Conservation (phyloP, 2,888 invertebrate genomes). For the Dynastes tityus region DNA sequence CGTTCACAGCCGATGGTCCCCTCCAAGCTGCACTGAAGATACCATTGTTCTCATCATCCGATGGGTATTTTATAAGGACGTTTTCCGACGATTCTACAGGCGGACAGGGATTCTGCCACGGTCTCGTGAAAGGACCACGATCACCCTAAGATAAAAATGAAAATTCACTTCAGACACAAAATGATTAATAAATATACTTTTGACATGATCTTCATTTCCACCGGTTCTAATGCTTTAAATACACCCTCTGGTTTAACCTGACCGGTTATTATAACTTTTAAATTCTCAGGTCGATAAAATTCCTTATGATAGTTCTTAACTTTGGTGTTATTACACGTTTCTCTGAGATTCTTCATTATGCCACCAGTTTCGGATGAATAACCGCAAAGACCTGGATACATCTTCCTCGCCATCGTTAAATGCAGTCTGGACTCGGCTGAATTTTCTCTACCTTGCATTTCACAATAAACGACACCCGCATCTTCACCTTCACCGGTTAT, state of each 20-base stretch:
- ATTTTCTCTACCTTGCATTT: constrained; percentile 92
- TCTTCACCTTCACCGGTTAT: constrained; percentile 90
- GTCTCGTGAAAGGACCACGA: constrained; percentile 77
- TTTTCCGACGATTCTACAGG: constrained; percentile 75
- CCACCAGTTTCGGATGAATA: constrained; percentile 92
- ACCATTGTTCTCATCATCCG: constrained; percentile 89
- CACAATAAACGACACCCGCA: constrained; percentile 96
- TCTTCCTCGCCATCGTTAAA: constrained; percentile 76
- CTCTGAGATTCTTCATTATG: constrained; percentile 86
- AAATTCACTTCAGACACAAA: neutral
- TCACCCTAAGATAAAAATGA: constrained; percentile 67
- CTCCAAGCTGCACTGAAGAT: constrained; percentile 86
- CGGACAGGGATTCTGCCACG: constrained; percentile 84
- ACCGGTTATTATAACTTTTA: constrained; percentile 88
- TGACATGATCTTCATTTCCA: constrained; percentile 84
- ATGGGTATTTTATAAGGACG: constrained; percentile 80
- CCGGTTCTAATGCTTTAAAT: constrained; percentile 79
- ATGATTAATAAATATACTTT: constrained; percentile 66
- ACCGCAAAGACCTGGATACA: constrained; percentile 88
- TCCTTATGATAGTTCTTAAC: constrained; percentile 86
- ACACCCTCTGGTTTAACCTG: constrained; percentile 84
- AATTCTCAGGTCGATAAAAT: constrained; percentile 92
- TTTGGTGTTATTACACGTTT: constrained; percentile 86
- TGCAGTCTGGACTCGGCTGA: constrained; percentile 82
- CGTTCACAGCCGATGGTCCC: constrained; percentile 79